phyloP scores from a whole-genome alignment of 1,140 invertebrate genomes.

The Drosophila bifasciata region DNA sequence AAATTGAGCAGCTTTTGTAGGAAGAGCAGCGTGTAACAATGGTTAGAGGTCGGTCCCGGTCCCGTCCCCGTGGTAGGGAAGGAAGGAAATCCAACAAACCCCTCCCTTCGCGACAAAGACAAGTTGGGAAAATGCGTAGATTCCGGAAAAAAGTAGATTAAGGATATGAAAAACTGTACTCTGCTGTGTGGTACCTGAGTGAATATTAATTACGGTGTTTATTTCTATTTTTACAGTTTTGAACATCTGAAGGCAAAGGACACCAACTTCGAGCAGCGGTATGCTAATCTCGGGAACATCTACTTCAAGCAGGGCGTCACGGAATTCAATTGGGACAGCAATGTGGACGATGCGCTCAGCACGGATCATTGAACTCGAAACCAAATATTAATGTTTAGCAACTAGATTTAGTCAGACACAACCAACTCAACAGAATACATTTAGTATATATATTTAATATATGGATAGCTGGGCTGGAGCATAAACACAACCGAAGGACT shows the following conservation, averaged over 20 bases:
- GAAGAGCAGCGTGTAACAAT: constrained; percentile 14
- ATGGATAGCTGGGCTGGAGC: constrained; percentile 28
- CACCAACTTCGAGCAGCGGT: constrained; percentile 91
- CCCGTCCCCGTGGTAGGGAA: no score
- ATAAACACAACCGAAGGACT: constrained; percentile 72
- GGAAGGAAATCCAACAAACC: constrained; percentile 15
- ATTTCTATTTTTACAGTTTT: constrained; percentile 86
- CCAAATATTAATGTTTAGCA: constrained; percentile 72
- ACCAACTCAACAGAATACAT: constrained; percentile 16
- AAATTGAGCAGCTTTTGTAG: constrained; percentile 55
- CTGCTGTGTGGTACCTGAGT: constrained; percentile 14
- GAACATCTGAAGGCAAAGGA: constrained; percentile 91
- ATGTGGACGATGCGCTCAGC: constrained; percentile 88
- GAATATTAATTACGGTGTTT: not conserved
- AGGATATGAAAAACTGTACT: constrained; percentile 10
- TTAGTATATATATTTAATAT: constrained; percentile 11
- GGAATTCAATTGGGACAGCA: constrained; percentile 94
- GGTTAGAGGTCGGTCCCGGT: not conserved
- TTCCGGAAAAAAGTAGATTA: constrained; percentile 39
- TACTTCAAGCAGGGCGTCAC: constrained; percentile 88
- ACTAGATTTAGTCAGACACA: constrained; percentile 54
- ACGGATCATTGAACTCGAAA: constrained; percentile 81
- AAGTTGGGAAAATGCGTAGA: constrained; percentile 33
- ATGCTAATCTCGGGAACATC: constrained; percentile 91
- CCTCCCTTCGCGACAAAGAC: constrained; percentile 17